Base-by-base conservation (phyloP, 2,113 vertebrate genomes). In the Diglossa brunneiventris region DNA sequence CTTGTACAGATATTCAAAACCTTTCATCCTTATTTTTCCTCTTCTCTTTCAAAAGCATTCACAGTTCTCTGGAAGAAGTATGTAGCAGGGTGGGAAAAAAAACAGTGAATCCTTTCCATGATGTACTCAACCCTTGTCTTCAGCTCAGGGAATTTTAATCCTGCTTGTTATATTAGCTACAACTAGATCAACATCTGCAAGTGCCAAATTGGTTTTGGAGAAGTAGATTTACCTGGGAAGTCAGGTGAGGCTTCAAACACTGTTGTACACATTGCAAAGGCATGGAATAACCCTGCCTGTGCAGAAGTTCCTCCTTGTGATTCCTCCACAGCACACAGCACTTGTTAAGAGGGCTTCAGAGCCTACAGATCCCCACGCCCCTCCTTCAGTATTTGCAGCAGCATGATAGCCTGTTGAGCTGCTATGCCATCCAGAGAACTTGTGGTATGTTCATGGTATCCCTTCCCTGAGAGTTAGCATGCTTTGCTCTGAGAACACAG, bases 341-440 rank as follows among this genome's bases (percentile, higher is more conserved):
- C 70, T 88, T 73, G 22, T 15, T 81, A 74, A 37, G n/a, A 59
- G 50, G 28, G 30, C 49, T 83, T 9, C 63, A 63, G 75, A 85
- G 39, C 67, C 67, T 39, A 30, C 33, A 86, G 77, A 47, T 22
- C 0, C 0, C 33, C 42, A 28, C 22, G 20, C 55, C 59, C 30
- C 41, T 77, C 12, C 31, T 41, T 33, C 23, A 74, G 64, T 11
- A 35, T 74, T 75, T 6, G 4, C 59, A 93, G 85, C 58, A 79
- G 87, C 28, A 4, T 14, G 62, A 66, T 73, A 0, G 66, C 42
- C 87, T 69, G 16, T 15, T 81, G 50, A 83, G 47, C 72, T 89
- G 55, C 47, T 77, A 50, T 90, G 68, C 61, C 68, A 93, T 89
- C 73, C 79, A 78, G 94, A 95, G 80, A 96, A 95, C 94, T 93